Percentiles rank a stretch among this genome's conserved stretches.
Conservation (phyloP, 2,888 invertebrate genomes). For the Deroplatys truncata region DNA sequence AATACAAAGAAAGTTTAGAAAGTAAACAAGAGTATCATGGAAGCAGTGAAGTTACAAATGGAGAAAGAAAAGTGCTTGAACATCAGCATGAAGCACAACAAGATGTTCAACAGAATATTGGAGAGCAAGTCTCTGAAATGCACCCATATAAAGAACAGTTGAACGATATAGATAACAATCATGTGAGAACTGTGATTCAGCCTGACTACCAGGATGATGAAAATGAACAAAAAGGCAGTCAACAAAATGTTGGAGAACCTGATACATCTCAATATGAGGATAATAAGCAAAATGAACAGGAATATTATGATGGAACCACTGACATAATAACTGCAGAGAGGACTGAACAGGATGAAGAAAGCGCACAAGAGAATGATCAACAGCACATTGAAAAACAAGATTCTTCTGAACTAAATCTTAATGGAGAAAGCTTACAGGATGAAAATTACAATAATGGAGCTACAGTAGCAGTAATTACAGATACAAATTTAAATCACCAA, state of each 20-base stretch:
- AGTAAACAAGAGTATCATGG: background rate
- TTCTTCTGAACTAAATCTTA: background rate
- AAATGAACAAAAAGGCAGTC: background rate
- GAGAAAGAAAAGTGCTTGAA: too few species aligned
- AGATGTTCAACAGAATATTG: background rate
- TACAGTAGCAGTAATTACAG: background rate
- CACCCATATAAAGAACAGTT: background rate
- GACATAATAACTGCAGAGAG: background rate
- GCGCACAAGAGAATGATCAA: background rate
- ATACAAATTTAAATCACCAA: background rate
- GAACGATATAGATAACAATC: background rate
- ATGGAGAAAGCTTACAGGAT: background rate
- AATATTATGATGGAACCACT: background rate
- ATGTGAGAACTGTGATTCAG: background rate
- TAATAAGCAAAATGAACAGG: background rate
- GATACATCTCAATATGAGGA: background rate
- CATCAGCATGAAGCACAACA: background rate
- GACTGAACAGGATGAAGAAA: background rate
- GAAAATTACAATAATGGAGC: background rate
- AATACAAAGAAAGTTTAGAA: background rate
- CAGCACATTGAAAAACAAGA: background rate
- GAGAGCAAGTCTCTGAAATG: background rate
- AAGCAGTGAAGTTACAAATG: background rate
- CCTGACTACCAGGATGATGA: background rate
- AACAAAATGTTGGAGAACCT: background rate